Evolutionary conservation across 2,888 invertebrate species (phyloP).

Genomic region (Ischnus inquisitorius): DNA sequence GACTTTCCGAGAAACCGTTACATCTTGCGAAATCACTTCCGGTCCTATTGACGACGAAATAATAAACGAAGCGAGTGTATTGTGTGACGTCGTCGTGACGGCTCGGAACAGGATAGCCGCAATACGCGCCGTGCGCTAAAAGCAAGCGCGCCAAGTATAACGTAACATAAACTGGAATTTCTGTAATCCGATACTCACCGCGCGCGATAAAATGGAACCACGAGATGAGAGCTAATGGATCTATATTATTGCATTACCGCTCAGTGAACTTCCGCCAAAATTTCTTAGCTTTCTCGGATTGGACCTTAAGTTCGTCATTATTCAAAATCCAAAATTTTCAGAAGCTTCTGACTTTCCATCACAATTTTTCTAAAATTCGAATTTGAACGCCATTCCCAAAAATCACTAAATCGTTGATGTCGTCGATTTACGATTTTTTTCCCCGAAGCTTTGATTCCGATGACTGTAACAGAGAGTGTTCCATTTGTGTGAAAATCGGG

Average conservation of each 20-base stretch:
- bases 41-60: constrained; percentile 19
- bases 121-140: constrained; percentile 17
- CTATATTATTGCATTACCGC: constrained; percentile 16
- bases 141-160: constrained; percentile 57
- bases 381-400: not conserved
- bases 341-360: not conserved
- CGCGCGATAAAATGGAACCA: constrained; percentile 39
- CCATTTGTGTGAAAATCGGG: not conserved
- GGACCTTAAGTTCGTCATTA: not conserved
- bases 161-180: constrained; percentile 60
- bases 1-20: not conserved
- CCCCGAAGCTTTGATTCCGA: not conserved
- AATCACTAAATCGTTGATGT: not conserved
- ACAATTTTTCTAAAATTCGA: not conserved
- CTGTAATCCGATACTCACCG: constrained; percentile 74
- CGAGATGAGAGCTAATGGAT: constrained; percentile 75
- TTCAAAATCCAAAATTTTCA: not conserved
- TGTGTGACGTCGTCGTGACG: not conserved
- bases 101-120: constrained; percentile 47
- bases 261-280: not conserved
- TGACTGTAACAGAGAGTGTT: not conserved
- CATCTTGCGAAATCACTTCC: not conserved
- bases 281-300: not conserved
- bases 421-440: not conserved
- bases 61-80: constrained; percentile 12